Percentiles rank a stretch among this genome's conserved stretches.
Conservation (phyloP, 2,113 vertebrate species). For the Peromyscus polionotus region DNA sequence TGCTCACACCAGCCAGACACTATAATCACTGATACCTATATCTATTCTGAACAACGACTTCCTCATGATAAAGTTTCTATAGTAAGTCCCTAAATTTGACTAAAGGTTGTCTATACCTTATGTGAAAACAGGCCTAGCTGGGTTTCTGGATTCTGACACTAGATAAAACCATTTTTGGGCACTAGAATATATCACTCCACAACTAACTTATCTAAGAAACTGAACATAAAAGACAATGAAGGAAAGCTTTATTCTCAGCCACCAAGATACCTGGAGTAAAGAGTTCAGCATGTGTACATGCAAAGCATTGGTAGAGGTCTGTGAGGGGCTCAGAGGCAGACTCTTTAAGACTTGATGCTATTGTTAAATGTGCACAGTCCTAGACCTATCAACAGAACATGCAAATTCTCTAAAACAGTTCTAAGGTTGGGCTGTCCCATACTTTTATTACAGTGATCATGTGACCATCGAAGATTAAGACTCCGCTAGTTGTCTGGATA, state of each 20-base stretch:
- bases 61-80: not conserved
- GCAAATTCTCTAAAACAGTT: not conserved
- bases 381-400: not conserved
- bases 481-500: not conserved
- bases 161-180: not conserved
- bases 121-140: not conserved
- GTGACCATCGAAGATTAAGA: not conserved
- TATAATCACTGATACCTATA: not conserved
- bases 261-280: not conserved
- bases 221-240: not conserved
- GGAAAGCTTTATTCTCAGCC: not conserved
- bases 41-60: constrained; percentile 20
- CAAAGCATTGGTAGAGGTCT: not conserved
- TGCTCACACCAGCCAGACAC: not conserved
- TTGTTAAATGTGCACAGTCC: not conserved
- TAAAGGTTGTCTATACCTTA: not conserved
- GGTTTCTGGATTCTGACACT: constrained; percentile 9
- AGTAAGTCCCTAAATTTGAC: constrained; percentile 25
- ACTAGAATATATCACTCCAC: not conserved
- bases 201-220: constrained; percentile 38
- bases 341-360: not conserved
- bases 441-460: not conserved
- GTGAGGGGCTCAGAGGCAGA: not conserved
- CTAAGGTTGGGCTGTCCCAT: not conserved
- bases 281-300: not conserved